Percentiles rank a stretch among this genome's conserved stretches.
Conservation (phyloP, 2,113 vertebrate genomes). For the Pipra filicauda region DNA sequence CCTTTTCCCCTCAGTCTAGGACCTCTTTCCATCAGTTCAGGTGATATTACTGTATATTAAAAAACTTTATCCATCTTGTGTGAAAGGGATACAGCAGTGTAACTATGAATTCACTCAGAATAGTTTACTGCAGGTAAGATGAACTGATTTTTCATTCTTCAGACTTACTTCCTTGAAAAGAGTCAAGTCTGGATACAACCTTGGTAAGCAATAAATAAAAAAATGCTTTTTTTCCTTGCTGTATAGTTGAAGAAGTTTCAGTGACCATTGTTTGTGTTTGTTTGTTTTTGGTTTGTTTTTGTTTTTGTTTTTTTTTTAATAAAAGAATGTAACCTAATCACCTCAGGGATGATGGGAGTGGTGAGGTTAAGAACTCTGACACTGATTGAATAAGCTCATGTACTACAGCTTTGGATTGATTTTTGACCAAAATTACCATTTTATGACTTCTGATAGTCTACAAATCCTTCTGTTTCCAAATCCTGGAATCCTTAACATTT, state of each 20-base stretch:
- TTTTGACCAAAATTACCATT: not conserved
- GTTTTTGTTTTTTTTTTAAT: not conserved
- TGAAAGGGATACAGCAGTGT: not conserved
- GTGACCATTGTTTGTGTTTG: not conserved
- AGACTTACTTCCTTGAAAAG: conserved; percentile 37
- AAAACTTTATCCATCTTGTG: not conserved
- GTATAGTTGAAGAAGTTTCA: not conserved
- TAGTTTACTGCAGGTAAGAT: not conserved
- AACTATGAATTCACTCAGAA: conserved; percentile 32
- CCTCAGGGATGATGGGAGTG: not conserved
- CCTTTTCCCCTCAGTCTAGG: not conserved
- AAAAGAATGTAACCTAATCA: not conserved
- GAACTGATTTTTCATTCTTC: conserved; percentile 38
- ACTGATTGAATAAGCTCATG: not conserved
- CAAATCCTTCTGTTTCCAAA: not conserved
- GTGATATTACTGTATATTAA: conserved; percentile 11
- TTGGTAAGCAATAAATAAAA: conserved; percentile 8
- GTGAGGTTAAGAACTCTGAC: not conserved
- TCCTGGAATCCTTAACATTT: not conserved
- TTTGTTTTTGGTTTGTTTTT: not conserved
- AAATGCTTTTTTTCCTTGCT: not conserved
- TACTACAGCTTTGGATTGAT: not conserved
- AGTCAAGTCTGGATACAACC: not conserved
- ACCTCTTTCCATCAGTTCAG: not conserved
- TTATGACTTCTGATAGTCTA: not conserved